Conservation (phyloP, 2,888 invertebrate species). For the Aspidapion aeneum region DNA sequence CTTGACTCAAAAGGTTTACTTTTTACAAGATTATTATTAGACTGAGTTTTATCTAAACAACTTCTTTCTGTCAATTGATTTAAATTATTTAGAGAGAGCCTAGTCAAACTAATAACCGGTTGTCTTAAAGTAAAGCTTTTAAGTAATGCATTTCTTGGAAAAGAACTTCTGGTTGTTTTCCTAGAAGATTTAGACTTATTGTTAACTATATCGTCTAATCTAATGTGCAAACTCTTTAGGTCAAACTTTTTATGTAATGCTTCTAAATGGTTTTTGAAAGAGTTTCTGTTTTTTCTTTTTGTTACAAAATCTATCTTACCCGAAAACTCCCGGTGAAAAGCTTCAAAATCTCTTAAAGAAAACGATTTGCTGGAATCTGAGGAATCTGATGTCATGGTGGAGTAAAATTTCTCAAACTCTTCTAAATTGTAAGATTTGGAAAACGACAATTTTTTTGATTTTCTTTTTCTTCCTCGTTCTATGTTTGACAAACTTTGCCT, state of each 20-base stretch:
- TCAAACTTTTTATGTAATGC: constrained; percentile 9
- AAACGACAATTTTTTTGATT: background rate
- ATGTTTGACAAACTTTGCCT: background rate
- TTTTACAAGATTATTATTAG: too few species aligned
- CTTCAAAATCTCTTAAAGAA: constrained; percentile 5
- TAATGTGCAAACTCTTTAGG: constrained; percentile 10
- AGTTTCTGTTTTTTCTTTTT: constrained; percentile 7
- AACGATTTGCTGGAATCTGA: background rate
- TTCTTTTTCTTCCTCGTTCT: background rate
- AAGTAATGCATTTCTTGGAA: background rate
- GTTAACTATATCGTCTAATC: constrained; percentile 6
- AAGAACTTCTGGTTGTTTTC: background rate
- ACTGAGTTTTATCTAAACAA: background rate
- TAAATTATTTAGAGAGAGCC: constrained; percentile 1
- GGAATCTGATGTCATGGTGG: background rate
- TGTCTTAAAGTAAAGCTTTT: constrained; percentile 3
- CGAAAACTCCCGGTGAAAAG: background rate
- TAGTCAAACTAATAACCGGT: constrained; percentile 5
- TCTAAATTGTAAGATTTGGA: constrained; percentile 8
- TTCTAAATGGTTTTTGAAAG: background rate
- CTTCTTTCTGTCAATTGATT: background rate
- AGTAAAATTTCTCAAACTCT: constrained; percentile 8
- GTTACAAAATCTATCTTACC: constrained; percentile 9
- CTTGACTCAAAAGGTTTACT: too few species aligned
- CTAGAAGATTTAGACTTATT: background rate